Conservation (phyloP, 2,797 vertebrate species). For the Pantherophis alleghaniensis region DNA sequence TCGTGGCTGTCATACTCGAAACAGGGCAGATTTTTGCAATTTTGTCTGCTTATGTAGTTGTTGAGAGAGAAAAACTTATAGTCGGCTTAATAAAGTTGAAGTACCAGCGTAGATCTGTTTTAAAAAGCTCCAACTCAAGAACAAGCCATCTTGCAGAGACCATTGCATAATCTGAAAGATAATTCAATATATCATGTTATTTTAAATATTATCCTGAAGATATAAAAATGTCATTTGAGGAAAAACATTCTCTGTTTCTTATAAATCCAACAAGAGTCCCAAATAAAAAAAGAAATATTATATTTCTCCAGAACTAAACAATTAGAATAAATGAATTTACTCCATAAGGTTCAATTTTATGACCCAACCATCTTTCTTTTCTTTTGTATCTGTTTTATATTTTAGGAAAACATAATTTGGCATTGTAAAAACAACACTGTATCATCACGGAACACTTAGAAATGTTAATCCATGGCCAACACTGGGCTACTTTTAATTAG, state of each 20-base stretch:
- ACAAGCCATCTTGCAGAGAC: constrained; percentile 96
- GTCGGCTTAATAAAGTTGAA: constrained; percentile 93
- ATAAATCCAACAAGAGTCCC: not conserved
- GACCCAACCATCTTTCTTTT: not conserved
- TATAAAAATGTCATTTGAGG: not conserved
- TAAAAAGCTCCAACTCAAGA: constrained; percentile 96
- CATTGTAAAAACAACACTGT: not conserved
- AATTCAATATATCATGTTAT: not conserved
- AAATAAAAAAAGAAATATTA: not conserved
- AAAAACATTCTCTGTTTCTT: not conserved
- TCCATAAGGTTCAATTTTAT: not conserved
- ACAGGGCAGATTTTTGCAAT: constrained; percentile 99
- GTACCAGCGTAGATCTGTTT: constrained; percentile 90
- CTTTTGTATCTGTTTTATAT: not conserved
- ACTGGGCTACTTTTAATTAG: not conserved
- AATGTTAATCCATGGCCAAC: not conserved
- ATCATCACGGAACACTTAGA: not conserved
- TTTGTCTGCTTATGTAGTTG: constrained; percentile 99
- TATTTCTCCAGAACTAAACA: not conserved
- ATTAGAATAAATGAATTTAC: not conserved
- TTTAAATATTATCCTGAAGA: not conserved
- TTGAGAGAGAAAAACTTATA: constrained; percentile 95
- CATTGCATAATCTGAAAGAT: constrained; percentile 95
- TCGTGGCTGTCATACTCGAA: constrained; percentile 99
- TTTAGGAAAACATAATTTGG: not conserved